These are phyloP conservation scores for Vulpes vulpes DNA, from an alignment of 2,113 vertebrate genomes.

Conservation along the genomic window DNA sequence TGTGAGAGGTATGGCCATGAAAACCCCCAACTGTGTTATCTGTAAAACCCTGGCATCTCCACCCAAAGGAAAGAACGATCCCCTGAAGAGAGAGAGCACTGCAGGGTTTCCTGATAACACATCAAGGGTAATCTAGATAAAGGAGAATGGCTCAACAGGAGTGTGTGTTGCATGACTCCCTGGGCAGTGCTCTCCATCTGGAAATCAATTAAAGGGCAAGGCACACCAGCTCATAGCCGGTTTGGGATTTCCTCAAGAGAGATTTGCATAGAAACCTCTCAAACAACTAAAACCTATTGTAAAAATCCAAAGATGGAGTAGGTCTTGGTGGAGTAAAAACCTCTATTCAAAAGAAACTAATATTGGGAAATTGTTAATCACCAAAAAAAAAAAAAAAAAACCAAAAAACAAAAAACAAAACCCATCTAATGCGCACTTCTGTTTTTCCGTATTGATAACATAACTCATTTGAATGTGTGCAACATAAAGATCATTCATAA, in stretches of 20 bases:
- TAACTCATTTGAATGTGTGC: background rate
- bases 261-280: slow-evolving; percentile 78
- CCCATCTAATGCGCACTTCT: background rate
- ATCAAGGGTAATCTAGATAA: slow-evolving; percentile 82
- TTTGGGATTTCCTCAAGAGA: slow-evolving; percentile 74
- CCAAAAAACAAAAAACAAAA: background rate
- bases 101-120: slow-evolving; percentile 80
- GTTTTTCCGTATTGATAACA: fast-evolving
- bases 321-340: slow-evolving; percentile 45
- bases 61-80: slow-evolving; percentile 80
- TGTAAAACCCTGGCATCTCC: slow-evolving; percentile 79
- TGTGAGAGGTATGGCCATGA: slow-evolving; percentile 42
- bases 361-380: background rate
- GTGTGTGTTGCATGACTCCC: slow-evolving; percentile 77
- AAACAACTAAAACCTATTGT: slow-evolving; percentile 48
- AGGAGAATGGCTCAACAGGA: slow-evolving; percentile 76
- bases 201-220: slow-evolving; percentile 84
- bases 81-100: slow-evolving; percentile 77
- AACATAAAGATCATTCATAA: background rate
- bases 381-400: background rate
- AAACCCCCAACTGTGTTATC: slow-evolving; percentile 75
- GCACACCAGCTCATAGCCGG: slow-evolving; percentile 63
- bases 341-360: background rate
- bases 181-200: slow-evolving; percentile 78
- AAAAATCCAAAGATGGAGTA: slow-evolving; percentile 15